Percentiles rank a stretch among this genome's conserved stretches.
These are phyloP conservation scores for Gryllus longicercus DNA, from an alignment of 2,888 invertebrate species.

Conservation along the genomic window DNA sequence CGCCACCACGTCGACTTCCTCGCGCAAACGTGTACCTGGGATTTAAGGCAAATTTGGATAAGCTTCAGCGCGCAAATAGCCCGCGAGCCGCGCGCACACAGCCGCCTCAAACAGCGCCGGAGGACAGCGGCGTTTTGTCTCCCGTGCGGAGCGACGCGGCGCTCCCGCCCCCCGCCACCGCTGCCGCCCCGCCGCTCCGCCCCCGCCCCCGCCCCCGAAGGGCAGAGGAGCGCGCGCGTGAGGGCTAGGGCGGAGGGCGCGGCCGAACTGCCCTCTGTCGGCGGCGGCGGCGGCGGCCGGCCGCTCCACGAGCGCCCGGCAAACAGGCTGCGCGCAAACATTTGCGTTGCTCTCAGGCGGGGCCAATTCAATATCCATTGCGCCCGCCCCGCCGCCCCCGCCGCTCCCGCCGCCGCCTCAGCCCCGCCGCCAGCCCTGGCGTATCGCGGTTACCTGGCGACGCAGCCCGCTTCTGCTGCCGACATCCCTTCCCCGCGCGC, in stretches of 20 bases:
- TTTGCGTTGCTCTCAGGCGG: slow-evolving; percentile 46
- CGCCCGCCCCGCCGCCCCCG: neutral
- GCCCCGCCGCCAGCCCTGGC: neutral
- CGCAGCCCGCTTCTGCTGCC: neutral
- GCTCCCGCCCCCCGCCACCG: neutral
- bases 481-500: too few species aligned
- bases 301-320: slow-evolving; percentile 86
- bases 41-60: slow-evolving; percentile 17
- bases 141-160: neutral
- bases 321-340: slow-evolving; percentile 62
- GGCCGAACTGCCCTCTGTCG: neutral
- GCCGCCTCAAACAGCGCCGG: neutral
- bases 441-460: slow-evolving; percentile 17
- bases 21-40: neutral
- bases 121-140: neutral
- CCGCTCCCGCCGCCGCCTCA: neutral
- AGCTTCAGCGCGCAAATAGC: slow-evolving; percentile 7
- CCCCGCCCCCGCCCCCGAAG: neutral
- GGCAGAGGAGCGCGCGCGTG: neutral
- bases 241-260: slow-evolving; percentile 8
- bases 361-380: slow-evolving; percentile 37
- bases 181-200: neutral
- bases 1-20: neutral
- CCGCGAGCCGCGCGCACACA: neutral
- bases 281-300: slow-evolving; percentile 58